A percentile compares a stretch with the other conserved stretches of the same genome.
Conservation (phyloP, 2,113 vertebrate species). For the Heptranchias perlo region DNA sequence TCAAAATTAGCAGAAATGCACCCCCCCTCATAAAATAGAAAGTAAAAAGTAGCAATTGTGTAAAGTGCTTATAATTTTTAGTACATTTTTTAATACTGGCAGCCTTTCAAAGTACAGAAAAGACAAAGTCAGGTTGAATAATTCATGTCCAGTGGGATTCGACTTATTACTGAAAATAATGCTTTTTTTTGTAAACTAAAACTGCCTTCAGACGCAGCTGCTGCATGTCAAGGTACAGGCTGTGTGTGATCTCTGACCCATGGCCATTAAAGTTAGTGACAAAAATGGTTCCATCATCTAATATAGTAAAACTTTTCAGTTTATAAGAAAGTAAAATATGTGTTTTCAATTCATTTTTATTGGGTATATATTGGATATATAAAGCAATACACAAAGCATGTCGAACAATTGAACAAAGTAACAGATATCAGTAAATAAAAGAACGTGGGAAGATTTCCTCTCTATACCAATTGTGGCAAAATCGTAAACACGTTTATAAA, state of each 20-base stretch:
- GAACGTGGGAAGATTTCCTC: background rate
- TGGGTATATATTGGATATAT: background rate
- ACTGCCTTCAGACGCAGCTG: background rate
- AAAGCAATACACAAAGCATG: background rate
- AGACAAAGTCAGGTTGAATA: background rate
- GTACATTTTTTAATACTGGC: background rate
- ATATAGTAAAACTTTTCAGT: background rate
- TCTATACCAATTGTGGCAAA: background rate
- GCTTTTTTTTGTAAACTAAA: background rate
- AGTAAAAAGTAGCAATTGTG: background rate
- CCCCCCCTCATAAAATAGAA: background rate
- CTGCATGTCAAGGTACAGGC: background rate
- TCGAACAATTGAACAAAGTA: background rate
- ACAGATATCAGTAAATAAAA: background rate
- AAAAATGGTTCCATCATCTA: background rate
- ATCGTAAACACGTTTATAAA: background rate
- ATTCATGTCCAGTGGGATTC: background rate
- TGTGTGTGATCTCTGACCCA: background rate
- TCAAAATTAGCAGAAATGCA: background rate
- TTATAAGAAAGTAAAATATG: background rate
- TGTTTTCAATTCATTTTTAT: background rate
- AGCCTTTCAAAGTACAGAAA: background rate
- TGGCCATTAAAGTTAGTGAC: background rate
- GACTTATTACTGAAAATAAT: conserved; percentile 16
- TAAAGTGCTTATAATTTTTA: background rate